A percentile compares a stretch with the other conserved stretches of the same genome.
phyloP scores from a whole-genome alignment of 2,113 vertebrate genomes.

The Pogonocichla stellata region DNA sequence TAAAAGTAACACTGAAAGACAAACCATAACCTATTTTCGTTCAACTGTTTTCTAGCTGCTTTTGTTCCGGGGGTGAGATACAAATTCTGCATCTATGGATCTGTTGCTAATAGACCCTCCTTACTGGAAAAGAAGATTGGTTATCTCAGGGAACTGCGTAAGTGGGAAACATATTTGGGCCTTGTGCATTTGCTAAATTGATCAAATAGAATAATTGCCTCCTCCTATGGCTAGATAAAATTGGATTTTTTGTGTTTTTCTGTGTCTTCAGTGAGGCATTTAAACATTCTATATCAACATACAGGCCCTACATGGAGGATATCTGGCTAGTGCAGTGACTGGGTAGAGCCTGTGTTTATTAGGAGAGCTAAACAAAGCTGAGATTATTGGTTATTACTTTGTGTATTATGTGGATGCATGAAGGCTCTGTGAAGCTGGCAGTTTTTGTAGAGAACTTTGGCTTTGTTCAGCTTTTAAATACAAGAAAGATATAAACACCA shows the following conservation, averaged over 20 bases:
- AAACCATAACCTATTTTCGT: background rate
- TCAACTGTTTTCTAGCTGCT: conserved; percentile 23
- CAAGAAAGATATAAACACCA: background rate
- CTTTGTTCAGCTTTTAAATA: background rate
- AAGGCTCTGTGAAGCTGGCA: background rate
- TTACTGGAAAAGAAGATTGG: conserved; percentile 60
- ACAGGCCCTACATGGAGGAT: rapidly evolving
- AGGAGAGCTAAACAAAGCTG: background rate
- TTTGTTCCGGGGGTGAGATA: conserved; percentile 63
- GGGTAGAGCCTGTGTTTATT: background rate
- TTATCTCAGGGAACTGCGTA: conserved; percentile 65
- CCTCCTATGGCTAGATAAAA: background rate
- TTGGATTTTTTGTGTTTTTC: background rate
- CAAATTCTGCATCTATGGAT: conserved; percentile 57
- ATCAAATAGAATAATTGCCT: background rate
- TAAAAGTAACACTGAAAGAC: background rate
- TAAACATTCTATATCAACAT: background rate
- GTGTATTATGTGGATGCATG: background rate
- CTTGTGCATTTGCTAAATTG: background rate
- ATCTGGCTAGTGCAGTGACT: background rate
- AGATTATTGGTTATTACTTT: background rate
- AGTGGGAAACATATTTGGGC: background rate
- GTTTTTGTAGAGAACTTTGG: background rate
- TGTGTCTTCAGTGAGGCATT: background rate
- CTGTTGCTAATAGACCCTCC: background rate